A percentile compares a stretch with the other conserved stretches of the same genome.
These are phyloP conservation scores for Hemibagrus guttatus DNA, from an alignment of 2,797 vertebrate genomes.

Conservation along the genomic window DNA sequence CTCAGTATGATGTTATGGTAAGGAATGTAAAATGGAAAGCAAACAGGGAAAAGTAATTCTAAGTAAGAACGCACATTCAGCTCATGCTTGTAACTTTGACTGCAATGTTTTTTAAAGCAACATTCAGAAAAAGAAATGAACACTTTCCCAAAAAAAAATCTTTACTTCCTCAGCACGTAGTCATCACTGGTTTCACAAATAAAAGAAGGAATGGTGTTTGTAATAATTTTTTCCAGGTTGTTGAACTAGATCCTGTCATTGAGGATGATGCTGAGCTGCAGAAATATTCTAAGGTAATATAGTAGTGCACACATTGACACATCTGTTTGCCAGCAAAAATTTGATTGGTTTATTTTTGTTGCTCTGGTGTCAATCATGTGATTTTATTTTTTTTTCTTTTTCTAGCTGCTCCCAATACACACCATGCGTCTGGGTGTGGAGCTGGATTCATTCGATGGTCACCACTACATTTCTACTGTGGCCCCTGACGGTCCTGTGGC, in stretches of 20 bases:
- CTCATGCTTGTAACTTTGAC: neutral
- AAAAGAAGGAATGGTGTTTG: neutral
- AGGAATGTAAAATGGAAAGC: conserved; percentile 59
- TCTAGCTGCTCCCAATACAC: conserved; percentile 89
- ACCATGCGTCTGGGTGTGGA: conserved; percentile 91
- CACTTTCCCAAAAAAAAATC: neutral
- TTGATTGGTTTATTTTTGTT: neutral
- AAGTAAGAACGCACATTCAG: neutral
- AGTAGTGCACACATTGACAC: neutral
- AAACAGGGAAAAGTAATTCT: conserved; percentile 22
- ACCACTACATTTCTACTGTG: conserved; percentile 94
- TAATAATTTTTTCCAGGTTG: conserved; percentile 73
- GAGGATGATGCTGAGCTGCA: conserved; percentile 88
- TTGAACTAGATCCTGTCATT: conserved; percentile 85
- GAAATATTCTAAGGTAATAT: conserved; percentile 89
- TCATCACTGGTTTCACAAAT: neutral
- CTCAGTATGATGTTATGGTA: conserved; percentile 91
- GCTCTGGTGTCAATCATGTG: neutral
- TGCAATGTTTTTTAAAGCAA: neutral
- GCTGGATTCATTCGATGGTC: conserved; percentile 92
- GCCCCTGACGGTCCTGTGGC: conserved; percentile 84
- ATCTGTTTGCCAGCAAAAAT: neutral
- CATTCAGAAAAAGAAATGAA: neutral
- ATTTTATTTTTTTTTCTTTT: neutral
- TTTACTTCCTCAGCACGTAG: neutral